Percentiles rank a stretch among this genome's conserved stretches.
These are phyloP conservation scores for Hyperopisus bebe DNA, from an alignment of 2,113 vertebrate genomes.

Conservation along the genomic window DNA sequence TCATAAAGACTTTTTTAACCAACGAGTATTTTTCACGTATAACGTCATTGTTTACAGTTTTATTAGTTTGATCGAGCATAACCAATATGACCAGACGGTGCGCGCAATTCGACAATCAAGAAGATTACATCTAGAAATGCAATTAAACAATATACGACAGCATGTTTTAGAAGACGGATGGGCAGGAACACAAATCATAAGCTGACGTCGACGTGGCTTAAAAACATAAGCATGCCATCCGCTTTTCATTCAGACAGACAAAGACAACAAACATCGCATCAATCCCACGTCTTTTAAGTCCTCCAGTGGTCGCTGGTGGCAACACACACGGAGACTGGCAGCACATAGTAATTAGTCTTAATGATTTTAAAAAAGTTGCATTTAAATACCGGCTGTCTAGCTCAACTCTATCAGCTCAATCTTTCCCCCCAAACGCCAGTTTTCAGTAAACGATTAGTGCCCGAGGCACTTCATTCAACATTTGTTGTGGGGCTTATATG, in stretches of 20 bases:
- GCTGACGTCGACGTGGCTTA: not conserved
- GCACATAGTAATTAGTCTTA: not conserved
- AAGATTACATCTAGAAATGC: not conserved
- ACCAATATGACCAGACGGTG: not conserved
- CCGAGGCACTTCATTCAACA: not conserved
- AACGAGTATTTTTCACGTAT: not conserved
- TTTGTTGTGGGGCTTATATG: not conserved
- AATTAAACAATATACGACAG: not conserved
- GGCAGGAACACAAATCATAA: not conserved
- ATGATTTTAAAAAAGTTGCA: not conserved
- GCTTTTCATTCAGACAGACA: not conserved
- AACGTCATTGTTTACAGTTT: conserved; percentile 5
- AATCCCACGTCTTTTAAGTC: not conserved
- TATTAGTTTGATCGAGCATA: not conserved
- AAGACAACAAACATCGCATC: not conserved
- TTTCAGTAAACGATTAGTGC: not conserved
- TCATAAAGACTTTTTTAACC: not conserved
- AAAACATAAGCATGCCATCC: not conserved
- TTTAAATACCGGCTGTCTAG: not conserved
- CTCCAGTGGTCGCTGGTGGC: conserved; percentile 1
- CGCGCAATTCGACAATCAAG: not conserved
- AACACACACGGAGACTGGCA: not conserved
- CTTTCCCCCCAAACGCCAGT: not conserved
- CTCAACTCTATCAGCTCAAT: not conserved
- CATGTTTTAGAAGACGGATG: not conserved